Percentiles rank a stretch among this genome's conserved stretches.
Evolutionary conservation across 2,888 invertebrate genomes (phyloP).

Genomic region (Beris morrisii): DNA sequence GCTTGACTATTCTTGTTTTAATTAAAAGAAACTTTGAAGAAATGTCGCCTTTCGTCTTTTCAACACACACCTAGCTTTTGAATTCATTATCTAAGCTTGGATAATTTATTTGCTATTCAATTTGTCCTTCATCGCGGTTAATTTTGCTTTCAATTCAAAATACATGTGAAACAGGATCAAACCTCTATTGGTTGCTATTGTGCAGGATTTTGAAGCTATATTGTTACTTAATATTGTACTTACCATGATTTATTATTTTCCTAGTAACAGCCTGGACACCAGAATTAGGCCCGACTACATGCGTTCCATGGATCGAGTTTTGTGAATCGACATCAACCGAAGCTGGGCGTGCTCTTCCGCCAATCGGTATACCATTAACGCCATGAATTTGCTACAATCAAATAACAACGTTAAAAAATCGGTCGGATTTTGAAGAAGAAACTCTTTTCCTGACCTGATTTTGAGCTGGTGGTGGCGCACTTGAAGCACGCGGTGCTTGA

Average conservation of each 20-base stretch:
- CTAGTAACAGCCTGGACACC: constrained; percentile 59
- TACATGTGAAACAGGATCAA: neutral
- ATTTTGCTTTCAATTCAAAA: no score
- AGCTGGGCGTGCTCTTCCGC: constrained; percentile 66
- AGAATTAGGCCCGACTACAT: constrained; percentile 54
- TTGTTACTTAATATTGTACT: neutral
- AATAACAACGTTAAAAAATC: constrained; percentile 19
- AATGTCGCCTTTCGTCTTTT: no score
- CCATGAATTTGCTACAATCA: constrained; percentile 52
- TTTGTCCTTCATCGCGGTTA: no score
- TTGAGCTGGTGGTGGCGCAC: constrained; percentile 73
- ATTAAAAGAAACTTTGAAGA: no score
- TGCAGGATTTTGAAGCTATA: neutral
- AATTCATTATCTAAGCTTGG: no score
- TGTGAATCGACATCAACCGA: constrained; percentile 62
- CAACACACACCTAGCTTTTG: no score
- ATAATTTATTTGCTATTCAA: no score
- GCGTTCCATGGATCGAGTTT: constrained; percentile 47
- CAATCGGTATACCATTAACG: constrained; percentile 54
- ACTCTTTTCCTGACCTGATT: constrained; percentile 53
- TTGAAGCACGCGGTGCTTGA: constrained; percentile 78
- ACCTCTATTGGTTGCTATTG: neutral
- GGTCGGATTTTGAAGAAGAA: constrained; percentile 5
- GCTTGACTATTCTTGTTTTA: no score
- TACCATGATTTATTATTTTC: constrained; percentile 53